phyloP scores from a whole-genome alignment of 2,113 vertebrate genomes.

The Syrrhaptes paradoxus region DNA sequence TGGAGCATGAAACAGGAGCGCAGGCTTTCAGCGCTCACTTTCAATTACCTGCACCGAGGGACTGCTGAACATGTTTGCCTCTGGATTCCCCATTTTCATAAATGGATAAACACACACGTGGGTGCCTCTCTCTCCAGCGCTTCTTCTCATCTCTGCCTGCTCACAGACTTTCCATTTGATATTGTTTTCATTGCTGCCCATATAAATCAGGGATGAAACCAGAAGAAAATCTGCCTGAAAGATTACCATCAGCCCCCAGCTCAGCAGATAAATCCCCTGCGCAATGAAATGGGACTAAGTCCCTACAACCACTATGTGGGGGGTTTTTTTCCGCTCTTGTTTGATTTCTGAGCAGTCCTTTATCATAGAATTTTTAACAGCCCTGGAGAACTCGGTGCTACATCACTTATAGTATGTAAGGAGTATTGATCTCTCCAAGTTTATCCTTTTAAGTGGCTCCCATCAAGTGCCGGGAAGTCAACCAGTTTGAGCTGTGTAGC shows the following conservation, averaged over 20 bases:
- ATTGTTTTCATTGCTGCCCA: neutral
- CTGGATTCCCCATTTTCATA: constrained; percentile 13
- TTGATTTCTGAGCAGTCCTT: constrained; percentile 53
- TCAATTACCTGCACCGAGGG: constrained; percentile 7
- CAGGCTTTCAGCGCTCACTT: neutral
- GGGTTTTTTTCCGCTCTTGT: neutral
- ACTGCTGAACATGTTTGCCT: neutral
- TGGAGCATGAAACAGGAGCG: neutral
- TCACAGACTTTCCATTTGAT: neutral
- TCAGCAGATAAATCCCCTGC: neutral
- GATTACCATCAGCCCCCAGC: neutral
- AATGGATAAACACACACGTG: neutral
- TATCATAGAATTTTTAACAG: constrained; percentile 27
- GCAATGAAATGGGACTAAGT: neutral
- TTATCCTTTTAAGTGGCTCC: constrained; percentile 69
- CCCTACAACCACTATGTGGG: neutral
- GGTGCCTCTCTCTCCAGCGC: neutral
- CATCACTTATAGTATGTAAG: constrained; percentile 51
- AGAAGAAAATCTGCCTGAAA: neutral
- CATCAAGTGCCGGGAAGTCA: constrained; percentile 62
- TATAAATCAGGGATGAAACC: neutral
- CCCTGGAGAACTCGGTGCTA: constrained; percentile 16
- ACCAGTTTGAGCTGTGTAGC: constrained; percentile 43
- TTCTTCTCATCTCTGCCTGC: neutral
- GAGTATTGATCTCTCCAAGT: constrained; percentile 69